Conservation (phyloP, 2,888 invertebrate genomes). For the Ypsolopha scabrella region DNA sequence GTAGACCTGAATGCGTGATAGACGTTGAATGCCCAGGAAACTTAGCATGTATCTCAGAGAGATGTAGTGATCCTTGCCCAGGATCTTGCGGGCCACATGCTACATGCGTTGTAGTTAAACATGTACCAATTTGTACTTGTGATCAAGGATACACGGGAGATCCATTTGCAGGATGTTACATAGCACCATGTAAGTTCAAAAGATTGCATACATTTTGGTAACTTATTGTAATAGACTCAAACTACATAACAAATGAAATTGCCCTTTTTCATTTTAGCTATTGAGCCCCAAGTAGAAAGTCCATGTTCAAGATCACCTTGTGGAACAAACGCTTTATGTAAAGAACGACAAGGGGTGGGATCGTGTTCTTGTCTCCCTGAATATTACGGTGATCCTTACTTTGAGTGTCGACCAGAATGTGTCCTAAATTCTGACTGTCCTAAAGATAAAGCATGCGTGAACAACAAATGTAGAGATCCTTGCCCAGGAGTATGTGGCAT, state of each 20-base stretch:
- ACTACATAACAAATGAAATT: not conserved
- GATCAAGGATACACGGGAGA: slow-evolving; percentile 79
- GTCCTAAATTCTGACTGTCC: slow-evolving; percentile 88
- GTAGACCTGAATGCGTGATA: slow-evolving; percentile 81
- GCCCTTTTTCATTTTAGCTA: slow-evolving; percentile 41
- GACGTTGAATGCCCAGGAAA: slow-evolving; percentile 80
- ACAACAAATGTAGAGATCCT: slow-evolving; percentile 87
- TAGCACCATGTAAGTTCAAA: slow-evolving; percentile 66
- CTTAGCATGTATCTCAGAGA: slow-evolving; percentile 78
- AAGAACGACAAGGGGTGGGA: slow-evolving; percentile 82
- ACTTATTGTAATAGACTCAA: too few relatives aligned
- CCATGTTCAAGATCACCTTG: slow-evolving; percentile 90
- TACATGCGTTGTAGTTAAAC: slow-evolving; percentile 76
- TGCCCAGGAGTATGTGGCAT: slow-evolving; percentile 86
- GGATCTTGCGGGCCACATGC: slow-evolving; percentile 82
- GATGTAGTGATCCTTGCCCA: slow-evolving; percentile 79
- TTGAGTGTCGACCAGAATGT: slow-evolving; percentile 89
- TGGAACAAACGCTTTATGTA: slow-evolving; percentile 88
- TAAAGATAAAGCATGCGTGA: slow-evolving; percentile 80
- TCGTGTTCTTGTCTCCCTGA: slow-evolving; percentile 86
- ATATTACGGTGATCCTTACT: slow-evolving; percentile 88
- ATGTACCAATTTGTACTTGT: slow-evolving; percentile 81
- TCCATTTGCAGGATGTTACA: slow-evolving; percentile 81
- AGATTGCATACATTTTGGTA: too few relatives aligned
- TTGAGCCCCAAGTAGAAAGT: slow-evolving; percentile 58